Percentiles rank a stretch among this genome's conserved stretches.
phyloP scores from a whole-genome alignment of 2,888 invertebrate genomes.

The Caenorhabditis wallacei region DNA sequence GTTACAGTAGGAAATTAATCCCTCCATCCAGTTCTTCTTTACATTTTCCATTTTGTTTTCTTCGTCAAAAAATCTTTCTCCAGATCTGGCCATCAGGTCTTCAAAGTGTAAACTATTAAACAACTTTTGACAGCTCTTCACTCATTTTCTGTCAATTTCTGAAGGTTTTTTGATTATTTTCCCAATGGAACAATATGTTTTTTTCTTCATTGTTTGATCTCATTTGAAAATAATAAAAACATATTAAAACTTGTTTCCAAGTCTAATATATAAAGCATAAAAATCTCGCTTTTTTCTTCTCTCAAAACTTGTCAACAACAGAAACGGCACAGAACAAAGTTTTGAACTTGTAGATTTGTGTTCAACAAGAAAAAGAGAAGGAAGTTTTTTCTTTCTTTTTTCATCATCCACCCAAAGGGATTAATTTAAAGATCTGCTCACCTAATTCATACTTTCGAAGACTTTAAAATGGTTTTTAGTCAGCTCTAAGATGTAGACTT shows the following conservation, averaged over 20 bases:
- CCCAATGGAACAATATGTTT: not conserved
- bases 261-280: not conserved
- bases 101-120: not conserved
- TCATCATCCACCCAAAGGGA: conserved; percentile 3
- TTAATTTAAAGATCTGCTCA: conserved; percentile 20
- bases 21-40: too few relatives aligned
- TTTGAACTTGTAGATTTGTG: conserved; percentile 26
- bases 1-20: too few relatives aligned
- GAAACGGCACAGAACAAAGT: conserved; percentile 30
- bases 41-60: not conserved
- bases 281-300: not conserved
- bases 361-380: not conserved
- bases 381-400: conserved; percentile 23
- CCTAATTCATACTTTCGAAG: conserved; percentile 3
- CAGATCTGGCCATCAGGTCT: not conserved
- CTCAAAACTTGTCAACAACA: conserved; percentile 31
- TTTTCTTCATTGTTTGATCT: not conserved
- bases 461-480: not conserved
- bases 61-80: not conserved
- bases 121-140: conserved; percentile 24
- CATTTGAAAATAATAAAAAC: conserved; percentile 14
- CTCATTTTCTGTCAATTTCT: conserved; percentile 6
- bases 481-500: not conserved
- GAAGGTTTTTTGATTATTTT: conserved; percentile 1
- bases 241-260: conserved; percentile 3